These are phyloP conservation scores for Nymphalis io DNA, from an alignment of 1,140 invertebrate species.

Conservation along the genomic window DNA sequence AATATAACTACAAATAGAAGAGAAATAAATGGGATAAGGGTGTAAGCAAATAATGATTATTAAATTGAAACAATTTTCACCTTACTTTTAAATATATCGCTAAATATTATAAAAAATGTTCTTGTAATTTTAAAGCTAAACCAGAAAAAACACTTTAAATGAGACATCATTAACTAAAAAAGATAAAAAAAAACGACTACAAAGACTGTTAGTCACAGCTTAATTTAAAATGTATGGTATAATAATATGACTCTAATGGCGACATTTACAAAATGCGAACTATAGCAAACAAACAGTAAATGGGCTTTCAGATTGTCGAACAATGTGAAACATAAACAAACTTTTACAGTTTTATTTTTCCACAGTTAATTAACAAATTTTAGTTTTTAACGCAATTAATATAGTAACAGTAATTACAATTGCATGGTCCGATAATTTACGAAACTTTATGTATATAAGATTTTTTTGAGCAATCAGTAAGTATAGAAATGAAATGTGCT, in stretches of 20 bases:
- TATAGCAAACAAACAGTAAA: background rate
- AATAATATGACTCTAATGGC: background rate
- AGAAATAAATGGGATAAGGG: too few species aligned
- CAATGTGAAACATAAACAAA: background rate
- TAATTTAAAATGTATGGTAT: constrained; percentile 2
- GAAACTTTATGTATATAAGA: background rate
- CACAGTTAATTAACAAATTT: background rate
- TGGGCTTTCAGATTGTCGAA: background rate
- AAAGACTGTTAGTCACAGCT: background rate
- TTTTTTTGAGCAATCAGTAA: background rate
- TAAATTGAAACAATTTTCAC: too few species aligned
- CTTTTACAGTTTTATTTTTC: background rate
- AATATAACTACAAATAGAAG: too few species aligned
- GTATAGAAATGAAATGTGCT: too few species aligned
- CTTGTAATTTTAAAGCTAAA: too few species aligned
- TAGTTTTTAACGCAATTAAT: background rate
- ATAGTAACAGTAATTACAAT: background rate
- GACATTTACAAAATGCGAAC: too few species aligned
- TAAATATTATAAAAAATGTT: background rate
- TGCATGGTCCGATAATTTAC: constrained; percentile 12
- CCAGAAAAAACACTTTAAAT: constrained; percentile 1
- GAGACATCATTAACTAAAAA: constrained; percentile 3
- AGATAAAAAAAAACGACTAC: background rate
- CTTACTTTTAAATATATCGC: too few species aligned
- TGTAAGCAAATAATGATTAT: too few species aligned